These are phyloP conservation scores for Hemicentrotus pulcherrimus DNA, from an alignment of 35 echinoderm and acorn worm genomes.

Conservation along the genomic window DNA sequence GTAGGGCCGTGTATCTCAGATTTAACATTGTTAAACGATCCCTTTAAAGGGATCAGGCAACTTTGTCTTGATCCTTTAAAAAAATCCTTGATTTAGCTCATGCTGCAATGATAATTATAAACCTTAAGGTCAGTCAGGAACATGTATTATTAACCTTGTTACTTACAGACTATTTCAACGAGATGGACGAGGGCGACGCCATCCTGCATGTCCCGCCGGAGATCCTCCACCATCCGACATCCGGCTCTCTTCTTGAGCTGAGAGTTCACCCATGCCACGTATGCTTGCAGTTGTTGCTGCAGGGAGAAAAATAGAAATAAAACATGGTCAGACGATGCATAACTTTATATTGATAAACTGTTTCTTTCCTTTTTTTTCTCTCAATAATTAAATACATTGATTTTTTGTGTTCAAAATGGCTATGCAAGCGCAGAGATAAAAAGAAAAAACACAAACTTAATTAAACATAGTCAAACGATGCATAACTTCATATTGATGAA, in stretches of 20 bases:
- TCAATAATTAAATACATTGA: background rate
- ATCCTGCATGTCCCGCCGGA: conserved; percentile 93
- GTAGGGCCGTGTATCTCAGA: no score
- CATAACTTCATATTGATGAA: background rate
- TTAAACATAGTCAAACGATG: background rate
- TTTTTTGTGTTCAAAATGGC: background rate
- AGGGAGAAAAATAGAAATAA: conserved; percentile 20
- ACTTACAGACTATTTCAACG: conserved; percentile 99
- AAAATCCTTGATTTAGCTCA: no score
- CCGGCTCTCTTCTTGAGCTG: conserved; percentile 95
- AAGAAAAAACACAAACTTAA: no score
- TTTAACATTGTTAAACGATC: no score
- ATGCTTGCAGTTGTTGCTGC: conserved; percentile 99
- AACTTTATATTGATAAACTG: background rate
- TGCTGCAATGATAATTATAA: no score
- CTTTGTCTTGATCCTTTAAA: no score
- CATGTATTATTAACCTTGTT: background rate
- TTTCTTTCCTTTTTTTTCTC: background rate
- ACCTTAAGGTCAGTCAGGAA: no score
- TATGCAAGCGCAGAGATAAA: no score
- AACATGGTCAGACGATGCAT: background rate
- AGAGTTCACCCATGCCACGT: conserved; percentile 97
- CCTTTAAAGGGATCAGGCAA: no score
- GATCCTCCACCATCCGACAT: conserved; percentile 91
- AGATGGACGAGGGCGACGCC: conserved; percentile 93